These are phyloP conservation scores for Podarcis siculus DNA, from an alignment of 2,797 vertebrate species.

Conservation along the genomic window DNA sequence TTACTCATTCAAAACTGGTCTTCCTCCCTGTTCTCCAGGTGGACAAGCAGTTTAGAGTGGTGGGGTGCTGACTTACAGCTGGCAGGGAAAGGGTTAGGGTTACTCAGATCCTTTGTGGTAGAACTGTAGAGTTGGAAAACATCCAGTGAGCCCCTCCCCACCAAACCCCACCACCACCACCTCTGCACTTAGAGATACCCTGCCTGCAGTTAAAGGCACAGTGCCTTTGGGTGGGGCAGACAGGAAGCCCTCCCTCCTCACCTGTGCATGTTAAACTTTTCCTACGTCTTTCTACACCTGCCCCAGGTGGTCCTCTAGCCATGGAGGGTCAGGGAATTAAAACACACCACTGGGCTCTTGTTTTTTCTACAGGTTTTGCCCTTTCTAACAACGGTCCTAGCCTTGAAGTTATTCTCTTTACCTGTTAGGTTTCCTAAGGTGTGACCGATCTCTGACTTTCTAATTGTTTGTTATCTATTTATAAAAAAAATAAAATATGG, in stretches of 20 bases:
- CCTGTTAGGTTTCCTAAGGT: neutral
- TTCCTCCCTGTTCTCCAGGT: neutral
- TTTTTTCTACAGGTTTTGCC: neutral
- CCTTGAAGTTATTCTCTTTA: neutral
- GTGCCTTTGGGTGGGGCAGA: too few relatives aligned
- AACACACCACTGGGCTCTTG: neutral
- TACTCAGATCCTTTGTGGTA: too few relatives aligned
- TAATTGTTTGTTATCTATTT: neutral
- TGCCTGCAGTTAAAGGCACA: neutral
- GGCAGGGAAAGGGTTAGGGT: neutral
- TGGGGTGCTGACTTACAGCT: neutral
- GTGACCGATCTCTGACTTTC: neutral
- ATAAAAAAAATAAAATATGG: neutral
- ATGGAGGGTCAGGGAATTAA: too few relatives aligned
- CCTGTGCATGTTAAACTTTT: neutral
- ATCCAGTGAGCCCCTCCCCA: too few relatives aligned
- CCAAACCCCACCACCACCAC: too few relatives aligned
- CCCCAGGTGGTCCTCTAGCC: too few relatives aligned
- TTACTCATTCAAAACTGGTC: neutral
- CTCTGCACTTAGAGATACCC: neutral
- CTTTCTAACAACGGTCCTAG: neutral
- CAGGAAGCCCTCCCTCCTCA: neutral
- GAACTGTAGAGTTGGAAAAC: too few relatives aligned
- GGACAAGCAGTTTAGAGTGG: neutral
- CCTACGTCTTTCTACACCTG: neutral